A percentile compares a stretch with the other conserved stretches of the same genome.
Evolutionary conservation across 2,888 invertebrate genomes (phyloP).

Genomic region (Calephelis perditalis): DNA sequence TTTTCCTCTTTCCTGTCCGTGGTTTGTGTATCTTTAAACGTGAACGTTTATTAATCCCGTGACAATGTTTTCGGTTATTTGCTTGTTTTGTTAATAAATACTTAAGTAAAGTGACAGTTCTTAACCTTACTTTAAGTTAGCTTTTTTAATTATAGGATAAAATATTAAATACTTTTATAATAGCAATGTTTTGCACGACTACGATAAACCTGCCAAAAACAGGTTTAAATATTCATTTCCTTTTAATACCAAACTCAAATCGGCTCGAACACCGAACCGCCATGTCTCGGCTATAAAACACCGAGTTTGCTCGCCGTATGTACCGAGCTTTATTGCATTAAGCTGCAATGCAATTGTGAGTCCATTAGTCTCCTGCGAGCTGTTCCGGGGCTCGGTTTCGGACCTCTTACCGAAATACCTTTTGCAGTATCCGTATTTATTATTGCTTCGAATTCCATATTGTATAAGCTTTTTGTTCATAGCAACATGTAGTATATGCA

Average conservation of each 20-base stretch:
- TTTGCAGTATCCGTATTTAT: conserved; percentile 25
- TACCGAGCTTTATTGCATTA: conserved; percentile 61
- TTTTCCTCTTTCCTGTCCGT: too few species aligned
- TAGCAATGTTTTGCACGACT: too few species aligned
- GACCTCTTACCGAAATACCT: conserved; percentile 32
- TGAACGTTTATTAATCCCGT: too few species aligned
- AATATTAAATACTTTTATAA: too few species aligned
- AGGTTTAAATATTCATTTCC: conserved; percentile 38
- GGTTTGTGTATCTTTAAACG: too few species aligned
- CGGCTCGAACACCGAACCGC: conserved; percentile 29
- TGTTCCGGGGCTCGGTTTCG: conserved; percentile 51
- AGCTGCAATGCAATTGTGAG: conserved; percentile 69
- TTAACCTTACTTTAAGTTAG: too few species aligned
- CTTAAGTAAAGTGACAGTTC: too few species aligned
- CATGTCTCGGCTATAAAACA: conserved; percentile 56
- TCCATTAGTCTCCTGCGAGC: conserved; percentile 68
- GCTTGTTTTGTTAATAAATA: too few species aligned
- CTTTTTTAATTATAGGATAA: too few species aligned
- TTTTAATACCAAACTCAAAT: conserved; percentile 43
- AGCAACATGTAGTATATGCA: too few species aligned
- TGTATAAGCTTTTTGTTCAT: conserved; percentile 23
- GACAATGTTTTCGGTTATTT: too few species aligned
- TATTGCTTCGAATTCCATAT: conserved; percentile 3
- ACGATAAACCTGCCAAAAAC: neutral
- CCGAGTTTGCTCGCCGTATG: conserved; percentile 40